Percentiles rank a stretch among this genome's conserved stretches.
These are phyloP conservation scores for Eumacrocentrus americanus DNA, from an alignment of 2,888 invertebrate species.

Conservation along the genomic window DNA sequence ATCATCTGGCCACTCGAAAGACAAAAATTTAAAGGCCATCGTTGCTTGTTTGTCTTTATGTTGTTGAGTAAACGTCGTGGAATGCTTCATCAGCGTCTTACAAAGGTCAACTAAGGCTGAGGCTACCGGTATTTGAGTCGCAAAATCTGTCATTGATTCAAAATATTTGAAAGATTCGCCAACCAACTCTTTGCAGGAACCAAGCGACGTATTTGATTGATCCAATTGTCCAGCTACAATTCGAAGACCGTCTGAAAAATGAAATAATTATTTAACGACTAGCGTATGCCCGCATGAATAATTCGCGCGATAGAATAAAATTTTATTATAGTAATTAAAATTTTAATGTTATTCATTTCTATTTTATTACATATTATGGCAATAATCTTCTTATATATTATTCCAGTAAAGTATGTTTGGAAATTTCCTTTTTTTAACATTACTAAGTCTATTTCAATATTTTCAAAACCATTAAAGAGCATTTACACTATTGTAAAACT, in stretches of 20 bases:
- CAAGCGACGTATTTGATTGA: conserved; percentile 43
- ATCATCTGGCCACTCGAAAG: conserved; percentile 51
- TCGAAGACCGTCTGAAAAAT: conserved; percentile 49
- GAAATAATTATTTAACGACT: not conserved
- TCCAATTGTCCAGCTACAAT: conserved; percentile 50
- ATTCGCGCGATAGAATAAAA: no score
- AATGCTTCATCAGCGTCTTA: conserved; percentile 54
- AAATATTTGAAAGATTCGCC: conserved; percentile 58
- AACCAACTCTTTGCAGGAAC: conserved; percentile 55
- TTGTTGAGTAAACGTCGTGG: conserved; percentile 45
- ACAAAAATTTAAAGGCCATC: conserved; percentile 52
- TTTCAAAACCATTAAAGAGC: no score
- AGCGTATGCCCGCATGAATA: no score
- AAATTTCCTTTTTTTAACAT: no score
- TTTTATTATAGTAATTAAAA: no score
- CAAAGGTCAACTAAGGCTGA: conserved; percentile 52
- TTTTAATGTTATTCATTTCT: no score
- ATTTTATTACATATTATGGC: no score
- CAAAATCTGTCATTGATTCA: conserved; percentile 55
- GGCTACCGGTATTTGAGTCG: conserved; percentile 55
- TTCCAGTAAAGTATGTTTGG: no score
- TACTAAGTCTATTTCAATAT: no score
- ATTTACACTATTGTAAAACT: no score
- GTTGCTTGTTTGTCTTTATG: conserved; percentile 52
- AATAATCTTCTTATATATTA: no score